These are phyloP conservation scores for Amphipyra tragopoginis DNA, from an alignment of 2,888 invertebrate genomes.

Conservation along the genomic window DNA sequence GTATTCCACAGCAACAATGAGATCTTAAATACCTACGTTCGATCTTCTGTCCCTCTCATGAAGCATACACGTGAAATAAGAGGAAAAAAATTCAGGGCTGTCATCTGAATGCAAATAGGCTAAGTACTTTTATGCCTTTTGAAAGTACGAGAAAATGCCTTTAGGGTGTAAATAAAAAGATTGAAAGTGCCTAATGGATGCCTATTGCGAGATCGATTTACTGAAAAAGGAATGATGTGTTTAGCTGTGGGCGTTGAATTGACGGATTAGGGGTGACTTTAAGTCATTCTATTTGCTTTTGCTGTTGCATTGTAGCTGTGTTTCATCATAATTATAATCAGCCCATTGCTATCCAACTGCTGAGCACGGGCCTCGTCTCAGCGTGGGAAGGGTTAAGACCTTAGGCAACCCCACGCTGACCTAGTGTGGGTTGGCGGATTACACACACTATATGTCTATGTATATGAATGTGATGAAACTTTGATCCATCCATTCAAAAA, in stretches of 20 bases:
- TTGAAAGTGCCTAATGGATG: constrained; percentile 28
- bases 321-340: too few species aligned
- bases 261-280: not conserved
- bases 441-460: too few species aligned
- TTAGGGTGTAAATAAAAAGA: constrained; percentile 24
- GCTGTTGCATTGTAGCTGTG: not conserved
- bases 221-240: constrained; percentile 28
- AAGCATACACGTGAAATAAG: not conserved
- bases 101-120: constrained; percentile 2
- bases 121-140: constrained; percentile 21
- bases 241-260: constrained; percentile 7
- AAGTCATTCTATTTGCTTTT: constrained; percentile 8
- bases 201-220: constrained; percentile 5
- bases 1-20: not conserved
- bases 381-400: too few species aligned
- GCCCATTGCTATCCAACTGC: too few species aligned
- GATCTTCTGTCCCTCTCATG: not conserved
- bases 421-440: too few species aligned
- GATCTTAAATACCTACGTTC: not conserved
- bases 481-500: too few species aligned
- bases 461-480: too few species aligned
- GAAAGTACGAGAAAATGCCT: constrained; percentile 30
- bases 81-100: not conserved
- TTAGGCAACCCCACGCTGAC: too few species aligned
- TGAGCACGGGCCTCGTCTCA: too few species aligned